Percentiles rank a stretch among this genome's conserved stretches.
Evolutionary conservation across 1,140 invertebrate genomes (phyloP).

Genomic region (Dinoponera quadriceps): DNA sequence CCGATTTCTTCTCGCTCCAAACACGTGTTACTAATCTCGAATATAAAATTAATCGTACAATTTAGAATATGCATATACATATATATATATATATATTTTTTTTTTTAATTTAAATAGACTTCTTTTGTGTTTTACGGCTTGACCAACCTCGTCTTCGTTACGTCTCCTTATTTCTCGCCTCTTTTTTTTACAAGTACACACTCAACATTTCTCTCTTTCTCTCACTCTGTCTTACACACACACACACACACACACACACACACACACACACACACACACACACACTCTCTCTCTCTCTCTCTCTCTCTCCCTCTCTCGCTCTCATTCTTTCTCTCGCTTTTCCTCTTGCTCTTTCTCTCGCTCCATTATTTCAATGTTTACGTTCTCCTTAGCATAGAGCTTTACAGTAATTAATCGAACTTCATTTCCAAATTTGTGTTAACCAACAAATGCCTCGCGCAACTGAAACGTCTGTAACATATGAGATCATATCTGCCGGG

Average conservation of each 20-base stretch:
- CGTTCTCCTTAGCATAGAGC: slow-evolving; percentile 20
- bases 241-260: neutral
- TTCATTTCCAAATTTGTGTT: slow-evolving; percentile 53
- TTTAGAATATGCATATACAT: slow-evolving; percentile 70
- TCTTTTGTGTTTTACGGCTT: slow-evolving; percentile 55
- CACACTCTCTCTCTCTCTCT: neutral
- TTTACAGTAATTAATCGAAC: slow-evolving; percentile 60
- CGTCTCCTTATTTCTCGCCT: slow-evolving; percentile 6
- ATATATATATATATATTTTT: slow-evolving; percentile 56
- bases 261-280: slow-evolving; percentile 30
- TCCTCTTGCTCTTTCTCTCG: slow-evolving; percentile 47
- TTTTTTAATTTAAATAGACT: slow-evolving; percentile 65
- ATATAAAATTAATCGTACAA: slow-evolving; percentile 66
- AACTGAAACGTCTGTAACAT: slow-evolving; percentile 69
- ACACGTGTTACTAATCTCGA: slow-evolving; percentile 29
- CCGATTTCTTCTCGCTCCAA: slow-evolving; percentile 29
- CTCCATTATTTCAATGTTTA: slow-evolving; percentile 51
- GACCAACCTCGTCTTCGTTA: slow-evolving; percentile 42
- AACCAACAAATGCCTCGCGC: slow-evolving; percentile 64
- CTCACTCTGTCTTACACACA: slow-evolving; percentile 15
- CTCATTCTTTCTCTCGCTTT: slow-evolving; percentile 52
- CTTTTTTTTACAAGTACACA: neutral
- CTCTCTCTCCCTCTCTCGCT: slow-evolving; percentile 52
- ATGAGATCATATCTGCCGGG: slow-evolving; percentile 74
- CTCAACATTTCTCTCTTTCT: neutral